Evolutionary conservation across 2,113 vertebrate genomes (phyloP).

Genomic region (Takifugu bimaculatus): DNA sequence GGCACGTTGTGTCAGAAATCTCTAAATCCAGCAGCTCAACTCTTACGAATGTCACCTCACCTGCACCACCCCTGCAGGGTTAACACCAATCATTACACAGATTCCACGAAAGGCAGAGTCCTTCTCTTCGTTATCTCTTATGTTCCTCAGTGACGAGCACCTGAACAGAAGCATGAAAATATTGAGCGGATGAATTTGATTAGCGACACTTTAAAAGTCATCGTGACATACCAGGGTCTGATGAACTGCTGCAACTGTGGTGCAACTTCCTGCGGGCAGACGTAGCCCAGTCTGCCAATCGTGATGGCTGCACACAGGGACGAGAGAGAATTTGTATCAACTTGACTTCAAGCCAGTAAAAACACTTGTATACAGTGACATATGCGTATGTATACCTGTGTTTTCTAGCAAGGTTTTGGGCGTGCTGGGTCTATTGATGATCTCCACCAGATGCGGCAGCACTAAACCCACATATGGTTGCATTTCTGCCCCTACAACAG

Average conservation of each 20-base stretch:
- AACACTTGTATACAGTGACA: not conserved
- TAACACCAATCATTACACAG: slow-evolving; percentile 96
- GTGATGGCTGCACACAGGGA: slow-evolving; percentile 80
- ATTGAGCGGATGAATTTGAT: not conserved
- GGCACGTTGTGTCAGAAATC: not conserved
- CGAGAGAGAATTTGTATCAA: not conserved
- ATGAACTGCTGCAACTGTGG: slow-evolving; percentile 94
- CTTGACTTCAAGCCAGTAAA: not conserved
- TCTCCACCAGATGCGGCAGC: slow-evolving; percentile 88
- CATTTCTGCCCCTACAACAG: slow-evolving; percentile 85
- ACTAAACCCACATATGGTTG: slow-evolving; percentile 92
- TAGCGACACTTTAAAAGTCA: not conserved
- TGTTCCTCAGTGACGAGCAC: slow-evolving; percentile 91
- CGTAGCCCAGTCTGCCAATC: slow-evolving; percentile 89
- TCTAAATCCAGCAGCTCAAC: not conserved
- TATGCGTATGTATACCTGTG: slow-evolving; percentile 74
- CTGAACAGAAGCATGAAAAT: slow-evolving; percentile 40
- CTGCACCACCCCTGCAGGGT: slow-evolving; percentile 92
- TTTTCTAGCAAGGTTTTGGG: slow-evolving; percentile 94
- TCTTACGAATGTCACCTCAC: slow-evolving; percentile 49
- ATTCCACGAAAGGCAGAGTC: slow-evolving; percentile 92
- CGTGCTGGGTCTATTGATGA: slow-evolving; percentile 93
- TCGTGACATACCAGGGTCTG: slow-evolving; percentile 83
- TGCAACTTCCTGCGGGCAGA: slow-evolving; percentile 94
- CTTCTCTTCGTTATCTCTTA: slow-evolving; percentile 93